Base-by-base conservation (phyloP, 2,113 vertebrate species). In the Perca schrenkii region DNA sequence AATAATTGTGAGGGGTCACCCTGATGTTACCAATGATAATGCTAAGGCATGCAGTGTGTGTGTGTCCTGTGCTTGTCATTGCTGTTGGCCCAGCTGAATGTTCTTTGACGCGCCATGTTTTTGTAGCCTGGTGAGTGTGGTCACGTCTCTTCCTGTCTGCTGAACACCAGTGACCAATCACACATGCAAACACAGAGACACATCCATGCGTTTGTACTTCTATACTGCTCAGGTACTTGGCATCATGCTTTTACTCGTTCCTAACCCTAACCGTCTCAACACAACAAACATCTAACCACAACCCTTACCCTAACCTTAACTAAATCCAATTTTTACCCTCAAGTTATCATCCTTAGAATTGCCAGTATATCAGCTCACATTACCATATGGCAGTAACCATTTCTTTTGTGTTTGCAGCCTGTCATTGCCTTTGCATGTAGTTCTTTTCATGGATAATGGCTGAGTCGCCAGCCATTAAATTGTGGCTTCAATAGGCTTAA, bases 91-190 rank as follows among this genome's bases (percentile, higher is more conserved):
- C 50, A 85, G 74, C 75, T 86, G 74, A 83, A 79, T 85, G 64
- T 83, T 86, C 67, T 82, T 79, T 80, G 77, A 83, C 64, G 73
- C n/a, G 4, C n/a, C 50, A 36, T 90, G 87, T 87, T 89, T 90
- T 88, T 74, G 60, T 80, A 84, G 70, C 80, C 82, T 80, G 74
- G 85, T 34, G 73, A 85, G 68, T 76, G 57, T 56, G 79, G 81
- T 85, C 80, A 83, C 21, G 63, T 88, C 77, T 66, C 78, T 46
- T 86, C 77, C 77, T 74, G 79, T 58, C 52, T 70, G 61, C 85
- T 80, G 77, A 69, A 64, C 56, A 71, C 46, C 46, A 80, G 40
- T 65, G 66, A 79, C 66, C 60, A 53, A 50, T 84, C 77, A 69
- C 53, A 62, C 17, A 25, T 10, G 2, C n/a, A 66, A 11, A 71